Evolutionary conservation across 2,888 invertebrate species (phyloP).

Genomic region (Heteromurus nitidus): DNA sequence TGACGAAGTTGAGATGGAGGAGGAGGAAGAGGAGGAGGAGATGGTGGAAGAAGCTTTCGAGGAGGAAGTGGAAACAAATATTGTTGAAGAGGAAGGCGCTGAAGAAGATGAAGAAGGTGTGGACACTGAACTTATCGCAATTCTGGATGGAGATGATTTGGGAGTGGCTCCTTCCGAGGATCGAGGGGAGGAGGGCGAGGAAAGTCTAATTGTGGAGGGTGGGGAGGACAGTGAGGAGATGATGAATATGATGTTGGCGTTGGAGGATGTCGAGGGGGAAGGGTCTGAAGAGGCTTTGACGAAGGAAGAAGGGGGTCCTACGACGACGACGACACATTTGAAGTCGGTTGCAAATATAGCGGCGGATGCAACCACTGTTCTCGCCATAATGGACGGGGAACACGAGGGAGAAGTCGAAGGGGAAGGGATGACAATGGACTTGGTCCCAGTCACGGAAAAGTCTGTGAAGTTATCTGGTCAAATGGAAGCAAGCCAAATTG

Average conservation of each 20-base stretch:
- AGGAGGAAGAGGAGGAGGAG: slow-evolving; percentile 7
- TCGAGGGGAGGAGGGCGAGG: slow-evolving; percentile 29
- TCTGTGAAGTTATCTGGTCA: no score
- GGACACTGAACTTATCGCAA: no score
- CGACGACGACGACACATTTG: no score
- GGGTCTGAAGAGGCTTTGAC: neutral
- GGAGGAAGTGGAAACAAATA: neutral
- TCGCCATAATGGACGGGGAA: no score
- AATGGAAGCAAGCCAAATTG: no score
- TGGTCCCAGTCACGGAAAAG: neutral
- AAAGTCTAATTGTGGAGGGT: neutral
- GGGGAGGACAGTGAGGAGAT: neutral
- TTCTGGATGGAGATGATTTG: neutral
- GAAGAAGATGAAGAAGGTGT: slow-evolving; percentile 10
- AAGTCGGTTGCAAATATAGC: no score
- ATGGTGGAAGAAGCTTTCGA: slow-evolving; percentile 7
- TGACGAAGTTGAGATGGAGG: slow-evolving; percentile 9
- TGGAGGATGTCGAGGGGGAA: neutral
- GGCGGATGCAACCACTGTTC: no score
- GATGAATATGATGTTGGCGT: slow-evolving; percentile 27
- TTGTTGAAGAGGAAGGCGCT: slow-evolving; percentile 12
- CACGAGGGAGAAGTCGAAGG: no score
- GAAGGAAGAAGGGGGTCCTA: no score
- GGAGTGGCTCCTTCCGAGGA: neutral
- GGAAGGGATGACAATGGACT: slow-evolving; percentile 22